A percentile compares a stretch with the other conserved stretches of the same genome.
Evolutionary conservation across 2,113 vertebrate genomes (phyloP).

Genomic region (Pogona vitticeps): DNA sequence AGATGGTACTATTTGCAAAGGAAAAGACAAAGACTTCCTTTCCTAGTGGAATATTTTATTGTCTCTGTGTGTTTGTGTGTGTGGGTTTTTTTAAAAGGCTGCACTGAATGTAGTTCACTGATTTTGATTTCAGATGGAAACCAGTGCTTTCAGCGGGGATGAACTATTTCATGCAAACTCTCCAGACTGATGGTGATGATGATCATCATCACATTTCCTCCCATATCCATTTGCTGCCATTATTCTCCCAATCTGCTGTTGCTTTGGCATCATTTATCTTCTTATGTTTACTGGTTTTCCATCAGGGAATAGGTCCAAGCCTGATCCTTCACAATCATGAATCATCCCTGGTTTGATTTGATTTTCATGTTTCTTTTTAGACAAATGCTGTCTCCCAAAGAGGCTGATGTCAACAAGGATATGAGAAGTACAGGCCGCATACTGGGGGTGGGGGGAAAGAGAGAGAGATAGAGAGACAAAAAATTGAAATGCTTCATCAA

Average conservation of each 20-base stretch:
- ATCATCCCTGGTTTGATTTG: not conserved
- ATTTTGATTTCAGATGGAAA: not conserved
- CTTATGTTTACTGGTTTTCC: not conserved
- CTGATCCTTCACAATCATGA: not conserved
- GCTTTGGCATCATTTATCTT: not conserved
- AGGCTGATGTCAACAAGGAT: not conserved
- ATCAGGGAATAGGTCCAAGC: not conserved
- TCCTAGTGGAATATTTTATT: not conserved
- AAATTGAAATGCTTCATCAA: not conserved
- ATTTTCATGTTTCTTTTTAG: not conserved
- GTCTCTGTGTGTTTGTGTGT: not conserved
- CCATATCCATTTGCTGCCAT: not conserved
- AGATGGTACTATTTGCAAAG: constrained; percentile 6
- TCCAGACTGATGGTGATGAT: not conserved
- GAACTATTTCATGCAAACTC: not conserved
- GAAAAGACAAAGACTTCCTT: not conserved
- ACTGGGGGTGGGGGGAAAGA: not conserved
- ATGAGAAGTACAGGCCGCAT: not conserved
- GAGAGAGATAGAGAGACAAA: not conserved
- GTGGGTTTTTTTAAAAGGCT: not conserved
- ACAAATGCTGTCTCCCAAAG: not conserved
- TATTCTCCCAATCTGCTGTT: not conserved
- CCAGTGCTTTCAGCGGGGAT: not conserved
- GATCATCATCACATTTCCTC: not conserved
- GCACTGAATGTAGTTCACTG: not conserved